Base-by-base conservation (phyloP, 1,140 invertebrate genomes). In the Philopotamus ludificatus region DNA sequence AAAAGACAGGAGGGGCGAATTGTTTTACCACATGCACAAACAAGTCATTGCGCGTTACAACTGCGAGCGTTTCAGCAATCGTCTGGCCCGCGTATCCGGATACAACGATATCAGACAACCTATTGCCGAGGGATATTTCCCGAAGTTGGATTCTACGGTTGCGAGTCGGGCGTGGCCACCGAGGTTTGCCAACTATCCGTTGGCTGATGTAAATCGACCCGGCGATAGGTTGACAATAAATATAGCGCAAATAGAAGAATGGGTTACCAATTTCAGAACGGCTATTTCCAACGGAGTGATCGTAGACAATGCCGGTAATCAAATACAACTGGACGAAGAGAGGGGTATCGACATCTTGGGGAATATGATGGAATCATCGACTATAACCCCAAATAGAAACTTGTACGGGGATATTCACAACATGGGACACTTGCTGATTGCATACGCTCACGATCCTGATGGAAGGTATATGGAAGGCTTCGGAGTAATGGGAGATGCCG, bases 21-120 rank as follows among this genome's bases (percentile, higher is more conserved):
- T 91, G 0, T 90, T 91, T 79, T 91, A 88, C 69, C 89, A 90
- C 72, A 89, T 90, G 87, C 88, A 91, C 74, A 83, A 89, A 71
- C 89, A 91, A 73, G 82, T 90, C 60, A 77, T 87, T 28, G 84
- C 84, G 20, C 82, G 83, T 77, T 90, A 90, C 72, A 89, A 91
- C 69, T 77, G 82, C 42, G 89, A 90, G 71, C 82, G 89, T 22
- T 76, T 89, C 20, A 83, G 83, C 68, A 87, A 88, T 71, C 79
- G 79, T 50, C 69, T 89, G 51, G 72, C 76, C n/a, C 79, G 86
- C 0, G 83, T 85, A 0, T 78, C 78, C 50, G 78, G 83, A 7
- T 79, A 87, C 4, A 80, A 79, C 12, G 84, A 88, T 70, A 83
- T 83, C 69, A 76, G 81, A 3, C 81, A 85, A 7, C 82, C 85